Percentiles rank a stretch among this genome's conserved stretches.
Conservation (phyloP, 2,113 vertebrate genomes). For the Crotalus viridis region DNA sequence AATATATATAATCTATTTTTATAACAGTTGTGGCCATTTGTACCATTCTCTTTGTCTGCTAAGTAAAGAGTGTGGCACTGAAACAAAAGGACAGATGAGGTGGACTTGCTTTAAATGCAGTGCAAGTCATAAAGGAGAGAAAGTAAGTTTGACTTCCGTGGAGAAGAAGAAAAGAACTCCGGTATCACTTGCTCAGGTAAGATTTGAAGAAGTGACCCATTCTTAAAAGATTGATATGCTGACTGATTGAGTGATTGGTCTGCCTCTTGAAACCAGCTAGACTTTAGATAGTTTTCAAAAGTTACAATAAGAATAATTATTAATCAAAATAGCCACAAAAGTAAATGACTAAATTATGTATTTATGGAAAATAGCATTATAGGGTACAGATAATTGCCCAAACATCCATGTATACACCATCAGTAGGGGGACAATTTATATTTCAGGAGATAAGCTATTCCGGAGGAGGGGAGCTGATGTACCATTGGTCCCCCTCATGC, state of each 20-base stretch:
- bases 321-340: not conserved
- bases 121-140: constrained; percentile 78
- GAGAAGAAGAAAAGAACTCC: constrained; percentile 68
- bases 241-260: not conserved
- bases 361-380: not conserved
- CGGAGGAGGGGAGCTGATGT: not conserved
- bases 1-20: constrained; percentile 9
- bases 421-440: not conserved
- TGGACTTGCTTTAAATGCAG: constrained; percentile 96
- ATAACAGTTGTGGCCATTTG: constrained; percentile 90
- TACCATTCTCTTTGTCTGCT: constrained; percentile 93
- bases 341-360: not conserved
- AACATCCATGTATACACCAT: not conserved
- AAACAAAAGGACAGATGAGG: constrained; percentile 70
- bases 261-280: not conserved
- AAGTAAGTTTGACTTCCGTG: constrained; percentile 64
- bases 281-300: not conserved
- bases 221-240: not conserved
- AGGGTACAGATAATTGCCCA: not conserved
- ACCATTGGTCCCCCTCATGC: not conserved
- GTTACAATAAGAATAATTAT: not conserved
- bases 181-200: constrained; percentile 83
- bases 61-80: constrained; percentile 77
- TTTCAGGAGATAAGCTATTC: not conserved
- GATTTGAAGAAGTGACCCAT: not conserved